These are phyloP conservation scores for Portunus trituberculatus DNA, from an alignment of 1,140 invertebrate species.

Conservation along the genomic window DNA sequence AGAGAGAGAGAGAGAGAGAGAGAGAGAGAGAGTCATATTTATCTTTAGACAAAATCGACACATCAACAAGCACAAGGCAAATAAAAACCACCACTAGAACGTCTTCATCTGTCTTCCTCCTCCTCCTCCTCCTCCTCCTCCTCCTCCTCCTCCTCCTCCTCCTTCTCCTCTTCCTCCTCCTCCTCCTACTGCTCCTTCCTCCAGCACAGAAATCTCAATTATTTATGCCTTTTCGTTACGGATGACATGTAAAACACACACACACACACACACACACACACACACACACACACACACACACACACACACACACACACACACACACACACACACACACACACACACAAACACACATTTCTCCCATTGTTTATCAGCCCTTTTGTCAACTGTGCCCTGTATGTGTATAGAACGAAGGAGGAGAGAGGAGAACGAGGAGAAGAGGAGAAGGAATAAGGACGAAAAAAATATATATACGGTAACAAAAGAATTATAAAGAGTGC, in stretches of 20 bases:
- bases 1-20: background rate
- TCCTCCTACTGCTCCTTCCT: background rate
- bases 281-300: slow-evolving; percentile 20
- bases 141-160: background rate
- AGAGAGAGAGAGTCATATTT: background rate
- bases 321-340: slow-evolving; percentile 20
- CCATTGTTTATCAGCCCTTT: background rate
- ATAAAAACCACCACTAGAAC: background rate
- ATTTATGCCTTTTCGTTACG: background rate
- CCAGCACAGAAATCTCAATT: no score
- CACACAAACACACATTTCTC: background rate
- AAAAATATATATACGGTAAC: background rate
- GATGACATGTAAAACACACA: background rate
- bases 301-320: slow-evolving; percentile 20
- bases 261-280: slow-evolving; percentile 20
- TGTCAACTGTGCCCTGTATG: background rate
- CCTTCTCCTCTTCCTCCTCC: background rate
- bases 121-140: background rate
- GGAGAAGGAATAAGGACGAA: no score
- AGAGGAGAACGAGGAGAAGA: no score
- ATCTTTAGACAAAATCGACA: no score
- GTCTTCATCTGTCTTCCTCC: background rate
- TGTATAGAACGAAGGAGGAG: background rate
- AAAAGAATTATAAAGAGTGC: background rate
- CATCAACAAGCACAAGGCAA: no score